Conservation (phyloP, 2,113 vertebrate genomes). For the Spermophilus dauricus region DNA sequence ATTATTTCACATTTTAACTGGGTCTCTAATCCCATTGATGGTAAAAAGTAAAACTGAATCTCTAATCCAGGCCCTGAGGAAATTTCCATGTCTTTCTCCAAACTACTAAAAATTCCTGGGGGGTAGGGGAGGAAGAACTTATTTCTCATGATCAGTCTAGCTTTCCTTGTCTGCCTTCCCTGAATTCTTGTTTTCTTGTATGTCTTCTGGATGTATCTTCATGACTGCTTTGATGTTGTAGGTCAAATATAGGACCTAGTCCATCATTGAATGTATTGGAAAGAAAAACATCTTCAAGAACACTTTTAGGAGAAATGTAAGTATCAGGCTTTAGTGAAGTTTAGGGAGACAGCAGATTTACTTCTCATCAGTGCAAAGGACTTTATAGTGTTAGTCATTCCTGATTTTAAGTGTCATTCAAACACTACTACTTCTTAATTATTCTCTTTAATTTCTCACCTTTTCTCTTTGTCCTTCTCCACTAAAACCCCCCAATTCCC, state of each 20-base stretch:
- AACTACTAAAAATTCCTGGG: neutral
- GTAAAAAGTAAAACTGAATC: neutral
- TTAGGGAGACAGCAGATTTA: neutral
- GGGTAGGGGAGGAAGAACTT: neutral
- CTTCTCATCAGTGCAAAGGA: neutral
- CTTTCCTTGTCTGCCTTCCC: neutral
- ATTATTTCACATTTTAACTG: neutral
- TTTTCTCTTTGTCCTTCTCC: neutral
- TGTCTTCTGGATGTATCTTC: constrained; percentile 22
- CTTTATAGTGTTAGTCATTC: neutral
- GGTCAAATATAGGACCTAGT: neutral
- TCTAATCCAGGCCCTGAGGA: neutral
- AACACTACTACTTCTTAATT: neutral
- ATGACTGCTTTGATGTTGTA: neutral
- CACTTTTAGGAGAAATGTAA: neutral
- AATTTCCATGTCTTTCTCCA: neutral
- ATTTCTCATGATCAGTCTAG: neutral
- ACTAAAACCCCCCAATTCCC: neutral
- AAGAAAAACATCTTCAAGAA: neutral
- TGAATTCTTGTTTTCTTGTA: neutral
- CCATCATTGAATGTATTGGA: neutral
- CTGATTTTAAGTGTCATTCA: neutral
- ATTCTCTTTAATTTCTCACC: neutral
- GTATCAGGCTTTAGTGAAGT: neutral
- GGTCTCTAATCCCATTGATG: neutral